Conservation (phyloP, 2,888 invertebrate genomes). For the Ceriagrion tenellum region DNA sequence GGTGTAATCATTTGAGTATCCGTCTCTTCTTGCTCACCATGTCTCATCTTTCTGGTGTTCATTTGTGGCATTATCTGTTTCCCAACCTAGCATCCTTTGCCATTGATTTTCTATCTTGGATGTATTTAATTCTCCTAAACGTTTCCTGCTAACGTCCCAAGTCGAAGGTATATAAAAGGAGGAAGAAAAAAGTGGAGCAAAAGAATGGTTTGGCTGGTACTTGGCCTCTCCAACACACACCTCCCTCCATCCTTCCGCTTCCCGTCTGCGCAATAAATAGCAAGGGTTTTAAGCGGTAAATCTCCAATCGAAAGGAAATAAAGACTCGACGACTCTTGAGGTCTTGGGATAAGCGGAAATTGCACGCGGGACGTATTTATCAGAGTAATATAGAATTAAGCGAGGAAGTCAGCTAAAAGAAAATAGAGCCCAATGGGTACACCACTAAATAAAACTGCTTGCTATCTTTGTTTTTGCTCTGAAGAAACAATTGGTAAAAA, state of each 20-base stretch:
- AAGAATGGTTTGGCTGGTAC: too few species aligned
- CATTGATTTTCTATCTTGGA: not conserved
- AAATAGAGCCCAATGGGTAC: not conserved
- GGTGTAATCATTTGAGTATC: too few species aligned
- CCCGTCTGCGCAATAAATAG: not conserved
- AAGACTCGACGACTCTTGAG: not conserved
- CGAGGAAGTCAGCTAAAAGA: not conserved
- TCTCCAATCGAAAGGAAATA: slow-evolving; percentile 1
- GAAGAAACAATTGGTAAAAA: not conserved
- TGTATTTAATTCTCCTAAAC: not conserved
- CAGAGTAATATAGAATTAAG: not conserved
- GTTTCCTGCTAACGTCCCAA: not conserved
- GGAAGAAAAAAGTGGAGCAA: not conserved
- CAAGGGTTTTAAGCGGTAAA: slow-evolving; percentile 14
- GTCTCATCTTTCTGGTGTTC: too few species aligned
- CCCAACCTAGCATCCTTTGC: too few species aligned
- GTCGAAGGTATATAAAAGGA: not conserved
- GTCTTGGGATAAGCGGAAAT: not conserved
- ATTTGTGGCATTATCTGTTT: too few species aligned
- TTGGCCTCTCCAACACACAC: too few species aligned
- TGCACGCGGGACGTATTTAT: not conserved
- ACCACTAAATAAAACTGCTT: not conserved
- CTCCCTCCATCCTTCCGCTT: too few species aligned
- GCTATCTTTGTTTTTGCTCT: not conserved
- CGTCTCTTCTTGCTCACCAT: too few species aligned